phyloP scores from a whole-genome alignment of 1,140 invertebrate genomes.

The Vanessa tameamea region DNA sequence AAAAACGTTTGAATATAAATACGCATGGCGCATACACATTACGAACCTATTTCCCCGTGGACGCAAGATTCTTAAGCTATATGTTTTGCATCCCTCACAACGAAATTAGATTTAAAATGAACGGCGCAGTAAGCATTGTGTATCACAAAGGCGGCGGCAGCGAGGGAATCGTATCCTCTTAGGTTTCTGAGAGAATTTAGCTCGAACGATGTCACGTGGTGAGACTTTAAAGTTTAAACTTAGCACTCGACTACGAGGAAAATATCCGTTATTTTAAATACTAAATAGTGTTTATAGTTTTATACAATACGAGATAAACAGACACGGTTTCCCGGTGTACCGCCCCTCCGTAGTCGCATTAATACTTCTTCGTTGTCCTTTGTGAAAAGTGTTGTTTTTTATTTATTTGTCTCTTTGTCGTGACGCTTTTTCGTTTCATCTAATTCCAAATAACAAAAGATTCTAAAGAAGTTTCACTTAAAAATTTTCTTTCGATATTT shows the following conservation, averaged over 20 bases:
- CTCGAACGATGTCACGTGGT: conserved; percentile 1
- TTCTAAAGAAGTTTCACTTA: no score
- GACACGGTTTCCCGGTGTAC: not conserved
- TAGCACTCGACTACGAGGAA: not conserved
- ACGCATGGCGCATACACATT: not conserved
- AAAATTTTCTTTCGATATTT: no score
- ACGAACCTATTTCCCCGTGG: not conserved
- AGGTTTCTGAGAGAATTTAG: conserved; percentile 17
- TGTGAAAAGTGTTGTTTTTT: no score
- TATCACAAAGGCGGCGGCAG: conserved; percentile 12
- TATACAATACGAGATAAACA: no score
- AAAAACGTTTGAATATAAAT: not conserved
- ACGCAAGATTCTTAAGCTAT: not conserved
- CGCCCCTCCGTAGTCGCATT: no score
- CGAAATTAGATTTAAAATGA: conserved; percentile 18
- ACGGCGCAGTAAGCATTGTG: conserved; percentile 12
- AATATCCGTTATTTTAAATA: not conserved
- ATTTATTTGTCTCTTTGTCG: no score
- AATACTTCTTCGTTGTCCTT: no score
- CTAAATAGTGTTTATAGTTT: no score
- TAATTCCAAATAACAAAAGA: not conserved
- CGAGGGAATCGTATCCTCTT: conserved; percentile 18
- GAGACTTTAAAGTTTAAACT: not conserved
- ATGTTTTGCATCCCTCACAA: not conserved
- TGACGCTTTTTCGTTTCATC: no score